Conservation (phyloP, 2,113 vertebrate genomes). For the Polypterus bichir region DNA sequence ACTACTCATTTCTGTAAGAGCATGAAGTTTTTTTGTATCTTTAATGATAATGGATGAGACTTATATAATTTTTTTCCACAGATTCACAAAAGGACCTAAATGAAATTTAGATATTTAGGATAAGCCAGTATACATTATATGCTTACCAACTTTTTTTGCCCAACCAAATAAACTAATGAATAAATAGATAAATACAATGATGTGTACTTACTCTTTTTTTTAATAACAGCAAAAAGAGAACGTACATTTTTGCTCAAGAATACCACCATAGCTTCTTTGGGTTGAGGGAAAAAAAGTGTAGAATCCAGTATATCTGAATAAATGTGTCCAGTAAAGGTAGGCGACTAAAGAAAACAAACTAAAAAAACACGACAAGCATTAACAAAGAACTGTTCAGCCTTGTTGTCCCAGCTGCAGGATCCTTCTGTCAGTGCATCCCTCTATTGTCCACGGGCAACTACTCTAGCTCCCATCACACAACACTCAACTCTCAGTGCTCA, state of each 20-base stretch:
- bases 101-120: no score
- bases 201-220: conserved; percentile 76
- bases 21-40: no score
- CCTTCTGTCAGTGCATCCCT: conserved; percentile 6
- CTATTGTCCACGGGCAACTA: neutral
- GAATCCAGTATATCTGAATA: no score
- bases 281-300: neutral
- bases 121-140: no score
- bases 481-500: no score
- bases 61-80: no score
- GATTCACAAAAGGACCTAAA: no score
- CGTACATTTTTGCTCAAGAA: conserved; percentile 70
- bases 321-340: conserved; percentile 15
- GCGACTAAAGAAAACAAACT: neutral
- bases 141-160: no score
- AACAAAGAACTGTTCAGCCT: conserved; percentile 9
- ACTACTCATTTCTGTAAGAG: no score
- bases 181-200: neutral
- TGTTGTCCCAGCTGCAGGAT: conserved; percentile 42
- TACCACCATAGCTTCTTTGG: conserved; percentile 67
- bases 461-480: no score
- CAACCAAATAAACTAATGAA: no score
- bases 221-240: conserved; percentile 72
- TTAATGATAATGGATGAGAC: no score
- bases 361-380: neutral